phyloP scores from a whole-genome alignment of 2,888 invertebrate species.

The Megamerina dolium region DNA sequence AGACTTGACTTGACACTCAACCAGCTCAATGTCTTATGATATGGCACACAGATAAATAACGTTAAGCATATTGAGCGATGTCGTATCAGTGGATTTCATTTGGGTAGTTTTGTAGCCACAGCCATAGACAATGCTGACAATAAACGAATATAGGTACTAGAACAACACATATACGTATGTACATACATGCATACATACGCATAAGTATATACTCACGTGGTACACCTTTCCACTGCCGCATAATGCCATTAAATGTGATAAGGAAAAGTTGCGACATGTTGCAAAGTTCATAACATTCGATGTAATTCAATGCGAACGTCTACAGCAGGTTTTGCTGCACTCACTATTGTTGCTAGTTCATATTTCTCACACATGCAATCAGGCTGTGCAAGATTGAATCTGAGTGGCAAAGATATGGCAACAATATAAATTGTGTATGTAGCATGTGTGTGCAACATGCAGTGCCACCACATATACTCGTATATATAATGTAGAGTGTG shows the following conservation, averaged over 20 bases:
- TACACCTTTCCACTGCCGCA: too few species aligned
- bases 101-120: conserved; percentile 8
- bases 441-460: too few species aligned
- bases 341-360: too few species aligned
- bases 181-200: neutral
- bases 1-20: neutral
- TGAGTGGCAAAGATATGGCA: too few species aligned
- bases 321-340: neutral
- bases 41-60: conserved; percentile 5
- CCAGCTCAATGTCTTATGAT: neutral
- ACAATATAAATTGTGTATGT: too few species aligned
- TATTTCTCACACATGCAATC: too few species aligned
- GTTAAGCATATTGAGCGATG: conserved; percentile 7
- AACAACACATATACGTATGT: neutral
- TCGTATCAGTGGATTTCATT: conserved; percentile 18
- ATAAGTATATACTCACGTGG: neutral
- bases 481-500: too few species aligned
- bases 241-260: conserved; percentile 13
- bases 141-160: too few species aligned
- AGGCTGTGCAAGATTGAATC: too few species aligned
- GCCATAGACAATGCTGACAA: too few species aligned
- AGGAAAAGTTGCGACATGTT: conserved; percentile 34
- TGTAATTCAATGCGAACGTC: conserved; percentile 27
- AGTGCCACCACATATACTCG: too few species aligned
- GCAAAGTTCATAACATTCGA: conserved; percentile 35